A percentile compares a stretch with the other conserved stretches of the same genome.
Conservation (phyloP, 1,140 invertebrate species). For the Leptinotarsa defecta region DNA sequence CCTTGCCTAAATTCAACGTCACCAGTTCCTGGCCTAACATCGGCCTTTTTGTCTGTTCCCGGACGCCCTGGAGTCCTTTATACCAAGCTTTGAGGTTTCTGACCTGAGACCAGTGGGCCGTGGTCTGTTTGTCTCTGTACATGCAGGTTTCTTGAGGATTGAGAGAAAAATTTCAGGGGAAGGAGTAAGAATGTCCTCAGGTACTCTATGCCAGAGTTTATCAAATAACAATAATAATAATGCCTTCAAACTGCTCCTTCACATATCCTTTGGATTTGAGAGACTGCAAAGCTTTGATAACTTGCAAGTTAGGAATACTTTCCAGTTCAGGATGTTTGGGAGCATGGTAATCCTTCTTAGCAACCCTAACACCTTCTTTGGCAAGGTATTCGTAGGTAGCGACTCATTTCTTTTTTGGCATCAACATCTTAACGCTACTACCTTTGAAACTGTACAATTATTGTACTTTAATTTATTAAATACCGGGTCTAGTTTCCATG, state of each 20-base stretch:
- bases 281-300: constrained; percentile 97
- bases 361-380: too few relatives aligned
- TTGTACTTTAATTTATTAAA: too few relatives aligned
- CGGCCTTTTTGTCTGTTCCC: constrained; percentile 84
- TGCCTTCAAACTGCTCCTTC: constrained; percentile 99
- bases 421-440: too few relatives aligned
- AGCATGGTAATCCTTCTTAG: constrained; percentile 69
- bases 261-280: constrained; percentile 95
- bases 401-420: too few relatives aligned
- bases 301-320: constrained; percentile 94
- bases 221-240: constrained; percentile 96
- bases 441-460: too few relatives aligned
- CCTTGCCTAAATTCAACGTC: constrained; percentile 78
- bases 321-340: constrained; percentile 95
- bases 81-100: constrained; percentile 70
- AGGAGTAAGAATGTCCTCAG: constrained; percentile 89
- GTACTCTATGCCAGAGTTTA: constrained; percentile 98
- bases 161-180: constrained; percentile 98
- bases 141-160: constrained; percentile 78
- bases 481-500: too few relatives aligned
- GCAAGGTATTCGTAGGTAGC: too few relatives aligned
- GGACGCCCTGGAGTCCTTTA: constrained; percentile 69
- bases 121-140: constrained; percentile 45
- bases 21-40: constrained; percentile 88
- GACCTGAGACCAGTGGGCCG: constrained; percentile 66